Percentiles rank a stretch among this genome's conserved stretches.
Conservation (phyloP, 2,797 vertebrate species). For the Distichodus sexfasciatus region DNA sequence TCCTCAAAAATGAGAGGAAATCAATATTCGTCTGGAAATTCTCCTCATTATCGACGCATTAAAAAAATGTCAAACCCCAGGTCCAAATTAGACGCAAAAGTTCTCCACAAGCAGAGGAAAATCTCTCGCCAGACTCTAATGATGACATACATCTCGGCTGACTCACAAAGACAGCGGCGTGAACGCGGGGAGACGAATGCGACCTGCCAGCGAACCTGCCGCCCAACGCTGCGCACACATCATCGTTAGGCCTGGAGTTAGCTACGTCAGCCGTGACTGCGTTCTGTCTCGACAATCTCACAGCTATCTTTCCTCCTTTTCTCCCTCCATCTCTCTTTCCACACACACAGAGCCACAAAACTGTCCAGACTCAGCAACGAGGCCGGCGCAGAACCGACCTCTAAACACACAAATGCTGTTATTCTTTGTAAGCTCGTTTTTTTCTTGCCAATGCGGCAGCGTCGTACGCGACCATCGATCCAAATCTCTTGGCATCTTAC, state of each 20-base stretch:
- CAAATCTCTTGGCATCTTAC: no score
- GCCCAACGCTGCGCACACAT: background rate
- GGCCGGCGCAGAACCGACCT: background rate
- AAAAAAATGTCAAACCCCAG: background rate
- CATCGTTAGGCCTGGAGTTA: background rate
- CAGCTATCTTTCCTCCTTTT: background rate
- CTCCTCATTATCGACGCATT: no score
- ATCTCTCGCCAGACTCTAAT: background rate
- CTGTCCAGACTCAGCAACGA: background rate
- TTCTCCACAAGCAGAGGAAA: background rate
- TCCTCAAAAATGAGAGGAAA: no score
- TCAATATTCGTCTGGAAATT: no score
- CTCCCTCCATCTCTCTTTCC: background rate
- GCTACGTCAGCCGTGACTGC: background rate
- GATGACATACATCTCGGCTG: background rate
- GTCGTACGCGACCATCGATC: no score
- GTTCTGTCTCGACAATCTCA: background rate
- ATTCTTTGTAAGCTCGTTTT: no score
- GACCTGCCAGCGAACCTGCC: background rate
- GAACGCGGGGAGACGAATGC: background rate
- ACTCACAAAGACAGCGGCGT: background rate
- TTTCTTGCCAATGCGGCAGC: no score
- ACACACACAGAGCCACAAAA: background rate
- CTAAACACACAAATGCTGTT: background rate
- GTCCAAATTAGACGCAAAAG: no score